These are phyloP conservation scores for Peromyscus aztecus DNA, from an alignment of 2,797 vertebrate genomes.

Conservation along the genomic window DNA sequence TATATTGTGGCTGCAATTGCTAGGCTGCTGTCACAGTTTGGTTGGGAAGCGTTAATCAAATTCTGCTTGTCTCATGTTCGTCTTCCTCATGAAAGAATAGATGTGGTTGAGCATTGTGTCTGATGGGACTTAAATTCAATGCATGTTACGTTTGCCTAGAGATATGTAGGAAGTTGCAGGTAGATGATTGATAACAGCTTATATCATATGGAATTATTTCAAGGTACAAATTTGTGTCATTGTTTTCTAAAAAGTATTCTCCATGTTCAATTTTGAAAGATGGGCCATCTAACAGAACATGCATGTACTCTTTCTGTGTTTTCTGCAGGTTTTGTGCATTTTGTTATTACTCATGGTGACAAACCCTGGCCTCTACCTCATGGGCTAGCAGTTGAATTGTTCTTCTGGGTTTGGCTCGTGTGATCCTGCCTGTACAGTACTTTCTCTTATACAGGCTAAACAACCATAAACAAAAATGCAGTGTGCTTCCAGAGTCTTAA, in stretches of 20 bases:
- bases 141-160: neutral
- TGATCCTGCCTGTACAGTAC: neutral
- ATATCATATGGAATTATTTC: neutral
- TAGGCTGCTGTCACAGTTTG: neutral
- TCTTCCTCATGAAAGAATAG: conserved; percentile 26
- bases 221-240: neutral
- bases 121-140: neutral
- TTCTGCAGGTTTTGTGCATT: neutral
- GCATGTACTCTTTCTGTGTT: neutral
- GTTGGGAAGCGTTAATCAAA: neutral
- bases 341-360: neutral
- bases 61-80: conserved; percentile 36
- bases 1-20: conserved; percentile 43
- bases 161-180: neutral
- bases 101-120: conserved; percentile 33
- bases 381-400: neutral
- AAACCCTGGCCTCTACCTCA: neutral
- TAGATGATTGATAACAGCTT: neutral
- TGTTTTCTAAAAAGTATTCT: neutral
- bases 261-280: neutral
- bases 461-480: neutral
- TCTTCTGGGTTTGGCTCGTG: neutral
- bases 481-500: neutral
- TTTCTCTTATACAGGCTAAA: neutral
- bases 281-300: neutral